phyloP scores from a whole-genome alignment of 1,140 invertebrate genomes.

The Lepidurus packardi region DNA sequence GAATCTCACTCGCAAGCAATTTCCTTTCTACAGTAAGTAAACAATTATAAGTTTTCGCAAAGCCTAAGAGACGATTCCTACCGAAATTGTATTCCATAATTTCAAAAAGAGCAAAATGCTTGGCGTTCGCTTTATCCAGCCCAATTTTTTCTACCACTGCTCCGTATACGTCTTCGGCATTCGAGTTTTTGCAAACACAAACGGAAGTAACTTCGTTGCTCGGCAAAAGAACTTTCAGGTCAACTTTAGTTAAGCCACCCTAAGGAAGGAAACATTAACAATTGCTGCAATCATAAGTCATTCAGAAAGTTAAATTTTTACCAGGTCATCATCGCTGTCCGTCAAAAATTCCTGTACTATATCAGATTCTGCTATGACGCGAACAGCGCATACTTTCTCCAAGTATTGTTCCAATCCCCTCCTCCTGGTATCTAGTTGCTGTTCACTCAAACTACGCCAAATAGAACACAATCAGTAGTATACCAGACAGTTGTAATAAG shows the following conservation, averaged over 20 bases:
- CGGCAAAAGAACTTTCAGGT: conserved; percentile 77
- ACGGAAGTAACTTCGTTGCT: conserved; percentile 86
- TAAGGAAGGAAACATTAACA: conserved; percentile 41
- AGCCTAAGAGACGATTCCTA: conserved; percentile 46
- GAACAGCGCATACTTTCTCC: conserved; percentile 95
- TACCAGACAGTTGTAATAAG: conserved; percentile 23
- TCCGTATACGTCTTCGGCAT: conserved; percentile 84
- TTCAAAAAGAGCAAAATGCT: conserved; percentile 96
- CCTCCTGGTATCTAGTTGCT: conserved; percentile 88
- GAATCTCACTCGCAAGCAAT: conserved; percentile 85
- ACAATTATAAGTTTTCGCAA: conserved; percentile 29
- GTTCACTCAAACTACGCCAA: conserved; percentile 68
- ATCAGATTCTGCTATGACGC: conserved; percentile 95
- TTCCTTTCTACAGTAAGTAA: conserved; percentile 68
- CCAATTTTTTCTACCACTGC: conserved; percentile 81
- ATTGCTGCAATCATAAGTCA: neutral
- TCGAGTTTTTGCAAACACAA: conserved; percentile 82
- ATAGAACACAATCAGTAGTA: too few relatives aligned
- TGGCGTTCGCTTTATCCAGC: conserved; percentile 68
- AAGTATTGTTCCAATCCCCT: conserved; percentile 94
- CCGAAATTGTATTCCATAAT: conserved; percentile 95
- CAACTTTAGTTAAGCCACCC: conserved; percentile 76
- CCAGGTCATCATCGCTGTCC: conserved; percentile 74
- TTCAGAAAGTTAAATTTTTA: conserved; percentile 40
- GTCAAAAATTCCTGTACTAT: conserved; percentile 96